Base-by-base conservation (phyloP, 2,888 invertebrate species). In the Alsophila aescularia region DNA sequence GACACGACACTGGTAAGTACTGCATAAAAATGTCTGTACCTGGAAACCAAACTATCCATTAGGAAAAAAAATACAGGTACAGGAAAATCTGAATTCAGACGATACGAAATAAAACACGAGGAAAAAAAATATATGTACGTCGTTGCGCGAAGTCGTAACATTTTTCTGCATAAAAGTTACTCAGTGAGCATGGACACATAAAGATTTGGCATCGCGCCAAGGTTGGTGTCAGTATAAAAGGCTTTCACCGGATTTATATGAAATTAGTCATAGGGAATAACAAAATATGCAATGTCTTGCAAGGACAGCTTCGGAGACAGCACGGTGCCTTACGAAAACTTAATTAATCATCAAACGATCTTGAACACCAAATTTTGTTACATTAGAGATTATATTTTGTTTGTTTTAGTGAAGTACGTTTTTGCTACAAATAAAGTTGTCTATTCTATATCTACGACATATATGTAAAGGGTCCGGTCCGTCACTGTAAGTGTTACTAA, bases 231-330 rank as follows among this genome's bases (percentile, higher is more conserved):
- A 60, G 62, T 60, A 64, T 60, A 66, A 24, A 58, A 58, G 57
- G 68, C 78, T 79, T 77, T 79, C 78, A 72, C 76, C 69, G 67
- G 69, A 74, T 74, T 73, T 72, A 57, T 56, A 62, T 59, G 45
- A 54, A 60, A 58, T 67, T 58, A 62, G 47, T 63, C 62, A 64
- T 56, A 29, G n/a, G n/a, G n/a, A n/a, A 40, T 15, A 40, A 45
- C 44, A 45, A 39, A 14, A 14, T 27, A 16, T n/a, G n/a, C 12
- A 12, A 9, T 27, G 13, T 34, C 15, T 58, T 45, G 56, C 53
- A 62, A 39, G 52, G 14, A 21, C 14, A 14, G 7, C 13, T 8
- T 34, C 12, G 12, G 12, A 13, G 13, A 12, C 12, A 34, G 1
- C 13, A 34, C 13, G 8, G 12, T 13, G 6, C 29, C 29, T n/a